Evolutionary conservation across 92 coral and sea anemone genomes (phyloP).

Genomic region (Desmophyllum pertusum): DNA sequence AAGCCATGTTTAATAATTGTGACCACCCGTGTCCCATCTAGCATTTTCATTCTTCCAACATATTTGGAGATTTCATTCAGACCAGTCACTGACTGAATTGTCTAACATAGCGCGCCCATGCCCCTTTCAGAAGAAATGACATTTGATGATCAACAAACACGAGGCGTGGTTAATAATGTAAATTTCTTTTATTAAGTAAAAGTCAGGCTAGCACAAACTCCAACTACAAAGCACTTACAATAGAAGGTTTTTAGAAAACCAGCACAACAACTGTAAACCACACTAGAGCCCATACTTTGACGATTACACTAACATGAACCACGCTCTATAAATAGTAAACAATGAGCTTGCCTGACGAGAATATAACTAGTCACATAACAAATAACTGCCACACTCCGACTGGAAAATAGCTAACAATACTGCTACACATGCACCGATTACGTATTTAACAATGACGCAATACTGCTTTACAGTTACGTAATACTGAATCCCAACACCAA

Average conservation of each 20-base stretch:
- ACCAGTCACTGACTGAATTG: too few species aligned
- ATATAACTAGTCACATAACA: slow-evolving; percentile 35
- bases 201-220: slow-evolving; percentile 38
- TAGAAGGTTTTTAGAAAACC: slow-evolving; percentile 40
- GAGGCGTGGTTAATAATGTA: not conserved
- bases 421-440: slow-evolving; percentile 40
- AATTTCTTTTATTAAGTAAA: slow-evolving; percentile 39
- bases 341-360: slow-evolving; percentile 40
- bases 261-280: slow-evolving; percentile 29
- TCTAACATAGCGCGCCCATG: not conserved
- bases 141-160: not conserved
- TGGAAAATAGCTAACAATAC: slow-evolving; percentile 27
- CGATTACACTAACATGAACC: slow-evolving; percentile 34
- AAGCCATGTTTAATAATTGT: too few species aligned
- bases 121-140: not conserved
- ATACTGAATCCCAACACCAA: slow-evolving; percentile 58
- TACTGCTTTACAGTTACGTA: slow-evolving; percentile 43
- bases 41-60: too few species aligned
- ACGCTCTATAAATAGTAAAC: slow-evolving; percentile 44
- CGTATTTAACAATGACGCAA: slow-evolving; percentile 41
- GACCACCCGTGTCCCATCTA: too few species aligned
- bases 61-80: too few species aligned
- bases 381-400: slow-evolving; percentile 31
- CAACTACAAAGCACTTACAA: slow-evolving; percentile 33
- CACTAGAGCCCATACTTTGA: slow-evolving; percentile 31